A percentile compares a stretch with the other conserved stretches of the same genome.
phyloP scores from a whole-genome alignment of 2,888 invertebrate genomes.

The Carterocephalus palaemon region DNA sequence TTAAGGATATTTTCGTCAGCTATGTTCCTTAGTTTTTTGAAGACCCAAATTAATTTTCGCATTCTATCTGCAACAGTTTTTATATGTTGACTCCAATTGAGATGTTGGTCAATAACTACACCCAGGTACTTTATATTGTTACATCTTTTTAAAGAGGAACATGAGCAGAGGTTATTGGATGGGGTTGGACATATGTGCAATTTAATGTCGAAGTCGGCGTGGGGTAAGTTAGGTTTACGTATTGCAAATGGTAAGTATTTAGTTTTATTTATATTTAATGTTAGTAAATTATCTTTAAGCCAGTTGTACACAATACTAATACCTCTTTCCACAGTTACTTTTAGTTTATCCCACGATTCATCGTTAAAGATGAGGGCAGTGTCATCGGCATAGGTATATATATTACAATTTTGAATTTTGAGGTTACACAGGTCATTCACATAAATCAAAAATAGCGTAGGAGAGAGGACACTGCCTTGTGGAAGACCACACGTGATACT shows the following conservation, averaged over 20 bases:
- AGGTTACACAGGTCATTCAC: constrained; percentile 10
- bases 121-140: constrained; percentile 10
- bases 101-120: constrained; percentile 4
- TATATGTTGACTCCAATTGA: constrained; percentile 16
- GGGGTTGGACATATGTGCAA: constrained; percentile 5
- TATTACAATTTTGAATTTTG: constrained; percentile 15
- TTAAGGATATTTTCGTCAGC: too few species aligned
- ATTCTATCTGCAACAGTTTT: not conserved
- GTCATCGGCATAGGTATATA: constrained; percentile 21
- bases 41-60: constrained; percentile 14
- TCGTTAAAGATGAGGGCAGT: constrained; percentile 22
- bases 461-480: constrained; percentile 20
- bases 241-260: constrained; percentile 15
- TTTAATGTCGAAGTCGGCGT: not conserved
- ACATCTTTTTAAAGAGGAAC: not conserved
- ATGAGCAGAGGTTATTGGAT: not conserved
- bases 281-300: constrained; percentile 16
- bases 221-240: not conserved
- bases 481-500: constrained; percentile 15
- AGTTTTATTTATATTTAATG: constrained; percentile 20
- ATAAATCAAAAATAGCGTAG: constrained; percentile 16
- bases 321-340: constrained; percentile 4
- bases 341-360: constrained; percentile 10
- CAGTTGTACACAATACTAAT: constrained; percentile 2
- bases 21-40: constrained; percentile 17